phyloP scores from a whole-genome alignment of 2,113 vertebrate genomes.

The Heliornis fulica region DNA sequence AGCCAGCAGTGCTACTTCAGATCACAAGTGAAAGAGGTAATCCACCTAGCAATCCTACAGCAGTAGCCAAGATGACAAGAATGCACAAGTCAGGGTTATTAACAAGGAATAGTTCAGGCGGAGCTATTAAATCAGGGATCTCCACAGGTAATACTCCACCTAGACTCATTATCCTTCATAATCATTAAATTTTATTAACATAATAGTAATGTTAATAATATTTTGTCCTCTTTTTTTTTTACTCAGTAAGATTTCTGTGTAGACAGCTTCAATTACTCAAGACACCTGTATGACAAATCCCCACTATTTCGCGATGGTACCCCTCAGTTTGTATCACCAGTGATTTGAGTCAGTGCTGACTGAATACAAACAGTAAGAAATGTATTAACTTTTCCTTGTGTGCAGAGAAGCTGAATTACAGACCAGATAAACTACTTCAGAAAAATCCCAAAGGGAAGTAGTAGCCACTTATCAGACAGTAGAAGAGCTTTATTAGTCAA shows the following conservation, averaged over 20 bases:
- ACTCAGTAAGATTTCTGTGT: neutral
- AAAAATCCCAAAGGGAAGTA: neutral
- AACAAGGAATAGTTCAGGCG: neutral
- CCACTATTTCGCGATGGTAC: neutral
- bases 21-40: neutral
- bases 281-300: neutral
- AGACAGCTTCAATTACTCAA: neutral
- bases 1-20: neutral
- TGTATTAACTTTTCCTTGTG: neutral
- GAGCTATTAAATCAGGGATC: neutral
- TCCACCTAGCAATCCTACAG: neutral
- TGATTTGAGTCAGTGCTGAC: neutral
- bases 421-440: neutral
- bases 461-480: neutral
- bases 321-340: neutral
- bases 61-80: neutral
- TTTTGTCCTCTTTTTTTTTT: neutral
- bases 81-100: neutral
- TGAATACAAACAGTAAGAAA: neutral
- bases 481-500: neutral
- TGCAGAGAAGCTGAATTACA: neutral
- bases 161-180: neutral
- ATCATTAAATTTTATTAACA: too few relatives aligned
- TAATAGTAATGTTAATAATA: neutral
- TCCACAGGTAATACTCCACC: neutral